Percentiles rank a stretch among this genome's conserved stretches.
These are phyloP conservation scores for Osmerus eperlanus DNA, from an alignment of 2,113 vertebrate species.

Conservation along the genomic window DNA sequence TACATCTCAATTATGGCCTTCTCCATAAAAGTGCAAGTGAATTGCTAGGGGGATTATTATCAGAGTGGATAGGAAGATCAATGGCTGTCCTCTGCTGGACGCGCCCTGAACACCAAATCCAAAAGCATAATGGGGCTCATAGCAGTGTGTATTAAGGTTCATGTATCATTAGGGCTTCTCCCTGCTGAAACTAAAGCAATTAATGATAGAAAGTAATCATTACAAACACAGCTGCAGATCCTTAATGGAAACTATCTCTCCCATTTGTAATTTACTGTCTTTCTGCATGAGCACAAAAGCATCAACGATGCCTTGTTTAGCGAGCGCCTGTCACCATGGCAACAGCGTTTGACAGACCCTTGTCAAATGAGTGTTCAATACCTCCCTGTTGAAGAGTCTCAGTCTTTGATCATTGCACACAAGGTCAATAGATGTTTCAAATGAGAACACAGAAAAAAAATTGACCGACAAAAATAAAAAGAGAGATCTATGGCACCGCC, in stretches of 20 bases:
- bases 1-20: conserved; percentile 21
- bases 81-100: neutral
- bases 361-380: conserved; percentile 52
- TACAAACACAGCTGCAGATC: conserved; percentile 18
- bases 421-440: conserved; percentile 41
- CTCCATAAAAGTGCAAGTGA: conserved; percentile 18
- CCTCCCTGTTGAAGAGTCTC: conserved; percentile 40
- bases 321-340: conserved; percentile 33
- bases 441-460: conserved; percentile 19
- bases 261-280: conserved; percentile 33
- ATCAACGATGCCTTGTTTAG: conserved; percentile 18
- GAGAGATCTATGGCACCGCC: conserved; percentile 18
- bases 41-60: conserved; percentile 4
- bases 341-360: conserved; percentile 49
- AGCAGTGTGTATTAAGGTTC: conserved; percentile 1
- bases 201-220: conserved; percentile 29
- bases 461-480: conserved; percentile 25
- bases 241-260: conserved; percentile 32
- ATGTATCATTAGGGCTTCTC: conserved; percentile 15
- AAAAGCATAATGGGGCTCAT: conserved; percentile 1
- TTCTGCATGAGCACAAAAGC: conserved; percentile 19
- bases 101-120: neutral
- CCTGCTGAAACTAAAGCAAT: conserved; percentile 26
- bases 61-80: conserved; percentile 8
- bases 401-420: conserved; percentile 40